These are phyloP conservation scores for Cyprinodon diabolis DNA, from an alignment of 2,797 vertebrate species.

Conservation along the genomic window DNA sequence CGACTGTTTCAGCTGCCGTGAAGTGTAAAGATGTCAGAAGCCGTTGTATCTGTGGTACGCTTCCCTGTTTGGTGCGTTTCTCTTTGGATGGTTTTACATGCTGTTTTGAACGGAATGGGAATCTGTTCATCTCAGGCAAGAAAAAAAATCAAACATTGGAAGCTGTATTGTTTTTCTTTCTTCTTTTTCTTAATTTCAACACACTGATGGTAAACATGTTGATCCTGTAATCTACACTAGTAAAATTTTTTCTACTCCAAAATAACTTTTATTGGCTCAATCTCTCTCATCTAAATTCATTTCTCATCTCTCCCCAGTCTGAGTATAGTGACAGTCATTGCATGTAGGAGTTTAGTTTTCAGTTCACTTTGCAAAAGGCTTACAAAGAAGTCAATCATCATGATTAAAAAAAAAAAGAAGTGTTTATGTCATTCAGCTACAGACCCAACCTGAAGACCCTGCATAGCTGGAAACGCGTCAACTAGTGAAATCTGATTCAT, in stretches of 20 bases:
- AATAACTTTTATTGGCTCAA: no score
- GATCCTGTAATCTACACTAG: background rate
- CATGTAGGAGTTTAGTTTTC: background rate
- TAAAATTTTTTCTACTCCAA: no score
- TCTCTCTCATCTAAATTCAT: background rate
- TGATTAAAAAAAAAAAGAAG: background rate
- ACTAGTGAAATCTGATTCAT: conserved; percentile 31
- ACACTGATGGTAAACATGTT: background rate
- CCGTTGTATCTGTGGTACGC: background rate
- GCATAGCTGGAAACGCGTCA: conserved; percentile 33
- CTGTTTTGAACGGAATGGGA: background rate
- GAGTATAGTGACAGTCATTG: no score
- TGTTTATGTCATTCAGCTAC: background rate
- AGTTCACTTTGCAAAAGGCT: conserved; percentile 8
- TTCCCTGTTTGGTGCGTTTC: background rate
- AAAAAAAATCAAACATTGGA: background rate
- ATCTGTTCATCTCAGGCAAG: background rate
- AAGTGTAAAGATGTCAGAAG: background rate
- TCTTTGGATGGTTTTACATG: background rate
- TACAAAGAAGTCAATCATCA: conserved; percentile 19
- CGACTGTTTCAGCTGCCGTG: background rate
- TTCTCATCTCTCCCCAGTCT: background rate
- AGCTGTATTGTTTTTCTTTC: background rate
- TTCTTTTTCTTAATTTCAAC: background rate
- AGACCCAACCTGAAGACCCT: conserved; percentile 33